Evolutionary conservation across 2,797 vertebrate genomes (phyloP).

Genomic region (Enteromius fasciolatus): DNA sequence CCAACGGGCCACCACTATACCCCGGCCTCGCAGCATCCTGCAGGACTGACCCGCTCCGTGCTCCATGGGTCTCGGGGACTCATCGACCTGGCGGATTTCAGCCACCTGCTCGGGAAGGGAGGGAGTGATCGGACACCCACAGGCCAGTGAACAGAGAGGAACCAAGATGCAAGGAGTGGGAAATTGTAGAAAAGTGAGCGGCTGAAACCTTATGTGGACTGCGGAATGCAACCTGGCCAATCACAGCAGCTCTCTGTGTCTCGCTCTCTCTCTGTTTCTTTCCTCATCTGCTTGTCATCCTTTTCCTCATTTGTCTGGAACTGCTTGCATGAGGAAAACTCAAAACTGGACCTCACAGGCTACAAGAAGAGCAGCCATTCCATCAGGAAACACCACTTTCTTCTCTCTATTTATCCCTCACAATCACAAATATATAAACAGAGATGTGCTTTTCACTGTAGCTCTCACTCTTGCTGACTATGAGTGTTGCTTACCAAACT

Average conservation of each 20-base stretch:
- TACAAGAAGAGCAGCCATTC: not conserved
- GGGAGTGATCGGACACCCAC: constrained; percentile 87
- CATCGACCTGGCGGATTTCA: constrained; percentile 85
- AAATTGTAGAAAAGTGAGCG: constrained; percentile 40
- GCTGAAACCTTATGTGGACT: constrained; percentile 46
- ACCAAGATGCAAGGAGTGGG: constrained; percentile 37
- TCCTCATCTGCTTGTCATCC: constrained; percentile 49
- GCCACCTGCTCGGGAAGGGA: constrained; percentile 85
- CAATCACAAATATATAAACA: not conserved
- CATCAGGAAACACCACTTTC: not conserved
- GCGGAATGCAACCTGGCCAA: constrained; percentile 48
- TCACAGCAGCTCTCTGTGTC: constrained; percentile 41
- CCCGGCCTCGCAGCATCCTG: constrained; percentile 69
- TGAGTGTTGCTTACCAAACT: not conserved
- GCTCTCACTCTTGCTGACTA: not conserved
- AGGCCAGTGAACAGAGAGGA: constrained; percentile 74
- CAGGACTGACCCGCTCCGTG: constrained; percentile 62
- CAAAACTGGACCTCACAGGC: constrained; percentile 1
- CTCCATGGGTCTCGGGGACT: constrained; percentile 73
- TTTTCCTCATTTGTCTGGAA: constrained; percentile 42
- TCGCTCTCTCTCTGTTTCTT: constrained; percentile 56
- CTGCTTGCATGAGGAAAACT: constrained; percentile 31
- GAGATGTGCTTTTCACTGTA: constrained; percentile 6
- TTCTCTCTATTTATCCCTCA: not conserved
- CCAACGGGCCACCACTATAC: constrained; percentile 60